These are phyloP conservation scores for Oscheius sp. DNA, from an alignment of 2,888 invertebrate species.

Conservation along the genomic window DNA sequence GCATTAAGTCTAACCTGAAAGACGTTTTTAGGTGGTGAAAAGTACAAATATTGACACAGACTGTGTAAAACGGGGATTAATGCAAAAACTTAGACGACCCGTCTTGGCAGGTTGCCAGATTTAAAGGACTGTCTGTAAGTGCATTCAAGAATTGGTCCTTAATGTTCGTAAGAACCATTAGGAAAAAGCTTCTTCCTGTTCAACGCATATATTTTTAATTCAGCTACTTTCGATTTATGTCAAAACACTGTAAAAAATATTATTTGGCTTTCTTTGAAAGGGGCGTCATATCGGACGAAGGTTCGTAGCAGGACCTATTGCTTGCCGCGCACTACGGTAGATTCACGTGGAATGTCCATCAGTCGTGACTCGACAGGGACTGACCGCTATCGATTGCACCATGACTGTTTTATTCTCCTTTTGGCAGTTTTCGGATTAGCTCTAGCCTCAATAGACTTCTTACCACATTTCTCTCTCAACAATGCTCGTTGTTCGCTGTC, in stretches of 20 bases:
- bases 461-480: neutral
- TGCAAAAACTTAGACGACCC: conserved; percentile 14
- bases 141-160: neutral
- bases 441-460: neutral
- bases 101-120: conserved; percentile 23
- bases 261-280: neutral
- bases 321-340: conserved; percentile 31
- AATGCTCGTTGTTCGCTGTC: neutral
- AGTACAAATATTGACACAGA: conserved; percentile 6
- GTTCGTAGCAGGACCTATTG: conserved; percentile 34
- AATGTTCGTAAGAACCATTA: neutral
- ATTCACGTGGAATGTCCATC: conserved; percentile 45
- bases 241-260: neutral
- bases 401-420: neutral
- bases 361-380: conserved; percentile 40
- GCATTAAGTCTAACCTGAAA: conserved; percentile 1
- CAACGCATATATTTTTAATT: neutral
- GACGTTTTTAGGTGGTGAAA: neutral
- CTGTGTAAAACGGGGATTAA: conserved; percentile 19
- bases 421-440: neutral
- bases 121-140: conserved; percentile 24
- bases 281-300: too few relatives aligned
- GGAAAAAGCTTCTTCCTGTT: neutral
- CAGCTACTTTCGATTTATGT: neutral
- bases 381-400: conserved; percentile 40